phyloP scores from a whole-genome alignment of 2,888 invertebrate genomes.

The Erynnis tages region DNA sequence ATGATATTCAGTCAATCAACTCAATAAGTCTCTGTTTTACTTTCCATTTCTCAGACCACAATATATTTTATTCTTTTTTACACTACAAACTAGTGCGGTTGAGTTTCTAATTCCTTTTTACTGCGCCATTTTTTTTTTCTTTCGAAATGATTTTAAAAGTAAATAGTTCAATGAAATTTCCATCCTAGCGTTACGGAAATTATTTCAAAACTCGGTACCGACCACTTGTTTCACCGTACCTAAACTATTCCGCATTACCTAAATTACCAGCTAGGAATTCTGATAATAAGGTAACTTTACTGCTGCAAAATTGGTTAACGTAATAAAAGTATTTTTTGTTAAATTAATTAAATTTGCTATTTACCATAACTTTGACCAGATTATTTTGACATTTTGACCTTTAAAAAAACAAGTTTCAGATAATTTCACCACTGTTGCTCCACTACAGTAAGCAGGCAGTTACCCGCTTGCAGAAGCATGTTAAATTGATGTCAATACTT shows the following conservation, averaged over 20 bases:
- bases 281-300: conserved; percentile 1
- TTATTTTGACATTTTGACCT: conserved; percentile 14
- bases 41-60: too few relatives aligned
- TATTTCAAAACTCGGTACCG: conserved; percentile 13
- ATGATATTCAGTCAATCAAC: too few relatives aligned
- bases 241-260: conserved; percentile 8
- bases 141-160: background rate
- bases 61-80: too few relatives aligned
- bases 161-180: conserved; percentile 11
- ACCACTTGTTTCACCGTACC: conserved; percentile 15
- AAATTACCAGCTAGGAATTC: conserved; percentile 5
- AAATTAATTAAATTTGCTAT: conserved; percentile 6
- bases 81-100: background rate
- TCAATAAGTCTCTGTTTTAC: too few relatives aligned
- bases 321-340: background rate
- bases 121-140: too few relatives aligned
- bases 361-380: background rate
- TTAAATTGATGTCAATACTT: conserved; percentile 48
- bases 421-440: conserved; percentile 38
- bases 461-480: conserved; percentile 31
- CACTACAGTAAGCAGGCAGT: conserved; percentile 1
- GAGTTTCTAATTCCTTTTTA: too few relatives aligned
- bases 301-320: background rate
- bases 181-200: conserved; percentile 8
- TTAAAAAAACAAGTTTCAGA: conserved; percentile 18